A percentile compares a stretch with the other conserved stretches of the same genome.
Conservation (phyloP, 2,888 invertebrate genomes). For the Anthrax anthrax region DNA sequence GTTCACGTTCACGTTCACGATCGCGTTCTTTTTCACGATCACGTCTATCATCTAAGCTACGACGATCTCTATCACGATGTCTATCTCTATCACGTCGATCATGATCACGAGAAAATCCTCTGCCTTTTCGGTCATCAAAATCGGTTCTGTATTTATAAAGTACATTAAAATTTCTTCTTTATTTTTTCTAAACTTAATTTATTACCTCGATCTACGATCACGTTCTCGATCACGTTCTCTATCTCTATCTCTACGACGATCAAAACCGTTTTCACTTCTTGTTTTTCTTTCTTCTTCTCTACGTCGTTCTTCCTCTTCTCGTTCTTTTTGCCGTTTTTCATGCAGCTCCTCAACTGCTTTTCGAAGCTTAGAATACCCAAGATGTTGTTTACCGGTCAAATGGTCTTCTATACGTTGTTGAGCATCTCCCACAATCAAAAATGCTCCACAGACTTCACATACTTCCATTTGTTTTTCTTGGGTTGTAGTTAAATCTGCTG, state of each 20-base stretch:
- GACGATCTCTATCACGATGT: slow-evolving; percentile 10
- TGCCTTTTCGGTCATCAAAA: slow-evolving; percentile 23
- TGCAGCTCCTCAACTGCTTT: slow-evolving; percentile 54
- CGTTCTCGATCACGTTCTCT: slow-evolving; percentile 3
- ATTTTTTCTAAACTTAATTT: background rate
- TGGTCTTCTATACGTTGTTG: slow-evolving; percentile 97
- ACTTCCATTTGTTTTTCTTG: slow-evolving; percentile 99
- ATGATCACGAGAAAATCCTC: slow-evolving; percentile 18
- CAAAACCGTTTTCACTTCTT: slow-evolving; percentile 18
- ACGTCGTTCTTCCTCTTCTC: slow-evolving; percentile 40
- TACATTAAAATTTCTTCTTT: background rate
- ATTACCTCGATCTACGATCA: slow-evolving; percentile 9
- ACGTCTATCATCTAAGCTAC: slow-evolving; percentile 18
- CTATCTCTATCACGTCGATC: slow-evolving; percentile 5
- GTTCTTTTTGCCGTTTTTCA: slow-evolving; percentile 43
- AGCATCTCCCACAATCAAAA: slow-evolving; percentile 97
- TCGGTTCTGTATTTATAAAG: slow-evolving; percentile 13
- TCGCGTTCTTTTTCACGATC: slow-evolving; percentile 3
- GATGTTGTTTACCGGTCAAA: slow-evolving; percentile 95
- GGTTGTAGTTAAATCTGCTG: slow-evolving; percentile 67
- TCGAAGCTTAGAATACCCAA: slow-evolving; percentile 64
- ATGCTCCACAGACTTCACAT: slow-evolving; percentile 95
- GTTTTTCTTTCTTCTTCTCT: slow-evolving; percentile 25
- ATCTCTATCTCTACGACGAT: slow-evolving; percentile 21
- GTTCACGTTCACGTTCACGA: background rate